phyloP scores from a whole-genome alignment of 2,113 vertebrate species.

The Nicator chloris region DNA sequence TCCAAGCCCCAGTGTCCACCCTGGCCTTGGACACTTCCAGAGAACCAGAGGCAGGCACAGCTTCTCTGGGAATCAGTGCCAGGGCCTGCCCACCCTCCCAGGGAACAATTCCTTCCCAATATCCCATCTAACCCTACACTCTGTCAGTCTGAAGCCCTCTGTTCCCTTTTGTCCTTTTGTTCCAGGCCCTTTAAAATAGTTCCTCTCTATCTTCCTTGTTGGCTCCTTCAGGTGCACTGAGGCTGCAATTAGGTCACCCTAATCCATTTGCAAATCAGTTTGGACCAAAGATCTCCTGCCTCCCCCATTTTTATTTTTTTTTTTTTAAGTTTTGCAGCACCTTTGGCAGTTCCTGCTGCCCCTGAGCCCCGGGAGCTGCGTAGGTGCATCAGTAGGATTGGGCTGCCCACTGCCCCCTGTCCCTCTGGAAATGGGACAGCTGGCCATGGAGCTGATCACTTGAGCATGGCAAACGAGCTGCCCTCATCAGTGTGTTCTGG shows the following conservation, averaged over 20 bases:
- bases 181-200: neutral
- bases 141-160: neutral
- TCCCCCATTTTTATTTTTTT: neutral
- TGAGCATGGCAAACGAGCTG: conserved; percentile 4
- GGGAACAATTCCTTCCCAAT: neutral
- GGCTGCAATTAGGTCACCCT: neutral
- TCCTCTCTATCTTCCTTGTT: neutral
- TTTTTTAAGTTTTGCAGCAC: neutral
- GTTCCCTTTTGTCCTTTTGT: neutral
- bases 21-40: neutral
- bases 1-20: rapidly evolving
- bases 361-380: neutral
- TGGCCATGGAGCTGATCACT: neutral
- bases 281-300: neutral
- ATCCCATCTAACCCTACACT: neutral
- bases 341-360: neutral
- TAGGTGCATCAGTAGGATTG: neutral
- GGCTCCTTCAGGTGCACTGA: neutral
- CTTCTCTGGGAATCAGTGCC: neutral
- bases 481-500: conserved; percentile 2
- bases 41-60: neutral
- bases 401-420: neutral
- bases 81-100: neutral
- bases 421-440: neutral
- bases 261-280: neutral